These are phyloP conservation scores for Uropsilus gracilis DNA, from an alignment of 2,113 vertebrate species.

Conservation along the genomic window DNA sequence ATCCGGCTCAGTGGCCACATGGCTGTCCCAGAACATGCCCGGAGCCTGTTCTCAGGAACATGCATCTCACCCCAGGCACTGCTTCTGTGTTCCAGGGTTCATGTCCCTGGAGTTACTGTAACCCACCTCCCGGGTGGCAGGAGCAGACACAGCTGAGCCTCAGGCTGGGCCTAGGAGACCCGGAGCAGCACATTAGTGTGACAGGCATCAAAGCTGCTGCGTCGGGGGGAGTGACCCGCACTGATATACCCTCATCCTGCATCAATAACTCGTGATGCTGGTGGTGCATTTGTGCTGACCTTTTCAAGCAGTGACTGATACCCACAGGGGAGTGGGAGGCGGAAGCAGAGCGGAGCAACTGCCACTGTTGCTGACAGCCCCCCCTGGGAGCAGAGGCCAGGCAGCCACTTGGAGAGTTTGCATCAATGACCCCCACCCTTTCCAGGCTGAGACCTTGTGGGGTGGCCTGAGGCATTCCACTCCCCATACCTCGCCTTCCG, in stretches of 20 bases:
- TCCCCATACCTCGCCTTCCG: slow-evolving; percentile 53
- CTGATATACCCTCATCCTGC: background rate
- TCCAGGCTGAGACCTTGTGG: background rate
- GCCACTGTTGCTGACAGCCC: fast-evolving
- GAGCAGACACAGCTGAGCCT: background rate
- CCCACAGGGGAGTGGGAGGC: background rate
- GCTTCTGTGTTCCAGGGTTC: background rate
- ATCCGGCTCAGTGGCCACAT: background rate
- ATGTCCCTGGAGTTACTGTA: background rate
- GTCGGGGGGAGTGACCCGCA: background rate
- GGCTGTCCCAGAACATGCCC: background rate
- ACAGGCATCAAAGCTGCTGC: background rate
- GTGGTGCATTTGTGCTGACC: slow-evolving; percentile 54
- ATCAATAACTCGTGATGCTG: background rate
- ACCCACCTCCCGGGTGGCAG: background rate
- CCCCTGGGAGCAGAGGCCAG: fast-evolving
- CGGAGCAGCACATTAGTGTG: background rate
- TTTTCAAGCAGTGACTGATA: slow-evolving; percentile 37
- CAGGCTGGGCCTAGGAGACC: background rate
- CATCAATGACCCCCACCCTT: background rate
- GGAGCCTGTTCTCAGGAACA: background rate
- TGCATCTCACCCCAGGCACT: background rate
- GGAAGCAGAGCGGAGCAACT: background rate
- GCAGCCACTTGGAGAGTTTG: background rate
- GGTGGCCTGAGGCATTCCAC: background rate